Conservation (phyloP, 1,140 invertebrate species). For the Aethina tumida region DNA sequence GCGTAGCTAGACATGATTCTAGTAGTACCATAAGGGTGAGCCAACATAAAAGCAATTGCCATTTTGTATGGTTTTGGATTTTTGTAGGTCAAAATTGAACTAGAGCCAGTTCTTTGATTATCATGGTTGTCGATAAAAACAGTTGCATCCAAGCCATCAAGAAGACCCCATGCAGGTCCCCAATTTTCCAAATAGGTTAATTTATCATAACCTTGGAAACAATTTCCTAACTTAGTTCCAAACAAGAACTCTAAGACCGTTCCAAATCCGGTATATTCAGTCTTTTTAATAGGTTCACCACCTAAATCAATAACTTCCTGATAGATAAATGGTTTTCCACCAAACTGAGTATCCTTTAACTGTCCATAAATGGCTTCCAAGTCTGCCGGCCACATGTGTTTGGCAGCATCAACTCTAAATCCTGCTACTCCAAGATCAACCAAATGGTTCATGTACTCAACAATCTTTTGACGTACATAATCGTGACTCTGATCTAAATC, state of each 20-base stretch:
- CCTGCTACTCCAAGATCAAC: constrained; percentile 71
- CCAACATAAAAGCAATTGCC: constrained; percentile 73
- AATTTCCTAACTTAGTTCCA: constrained; percentile 44
- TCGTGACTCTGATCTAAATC: constrained; percentile 58
- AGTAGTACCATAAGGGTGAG: constrained; percentile 66
- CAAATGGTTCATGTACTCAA: constrained; percentile 57
- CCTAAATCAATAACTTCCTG: constrained; percentile 74
- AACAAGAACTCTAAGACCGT: constrained; percentile 67
- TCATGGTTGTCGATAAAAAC: constrained; percentile 56
- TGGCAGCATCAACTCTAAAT: constrained; percentile 57
- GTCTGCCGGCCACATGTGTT: constrained; percentile 72
- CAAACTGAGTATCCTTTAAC: constrained; percentile 47
- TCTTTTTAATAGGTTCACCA: constrained; percentile 51
- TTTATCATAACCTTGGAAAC: constrained; percentile 40
- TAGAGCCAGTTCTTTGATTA: constrained; percentile 41
- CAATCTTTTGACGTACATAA: constrained; percentile 56
- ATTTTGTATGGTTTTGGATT: constrained; percentile 50
- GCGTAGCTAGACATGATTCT: constrained; percentile 68
- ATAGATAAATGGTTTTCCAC: constrained; percentile 54
- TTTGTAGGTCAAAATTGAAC: constrained; percentile 49
- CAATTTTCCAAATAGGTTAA: constrained; percentile 30
- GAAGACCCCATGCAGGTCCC: constrained; percentile 44
- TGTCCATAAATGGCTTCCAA: constrained; percentile 48
- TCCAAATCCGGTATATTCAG: constrained; percentile 54
- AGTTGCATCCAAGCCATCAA: constrained; percentile 42